Base-by-base conservation (phyloP, 2,888 invertebrate genomes). In the Griposia aprilina region DNA sequence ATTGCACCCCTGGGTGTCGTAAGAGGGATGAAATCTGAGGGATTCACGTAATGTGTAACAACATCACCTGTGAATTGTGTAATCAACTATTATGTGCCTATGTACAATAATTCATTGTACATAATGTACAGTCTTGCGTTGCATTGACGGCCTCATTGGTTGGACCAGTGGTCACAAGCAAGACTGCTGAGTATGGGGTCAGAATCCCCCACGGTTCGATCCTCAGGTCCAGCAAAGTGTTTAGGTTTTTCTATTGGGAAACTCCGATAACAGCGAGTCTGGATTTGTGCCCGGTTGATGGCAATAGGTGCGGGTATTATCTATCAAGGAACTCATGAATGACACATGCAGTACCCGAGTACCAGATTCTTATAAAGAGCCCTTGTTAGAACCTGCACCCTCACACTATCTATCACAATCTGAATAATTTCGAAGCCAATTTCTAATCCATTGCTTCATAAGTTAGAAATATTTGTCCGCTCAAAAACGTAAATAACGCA, bases 1-100 rank as follows among this genome's bases (percentile, higher is more conserved):
- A 76, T 84, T 62, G n/a, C 66, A 71, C 81, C 66, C 69, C 4
- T 36, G 68, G 60, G 80, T 30, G 68, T 60, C 62, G 71, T 83
- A 57, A 8, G 7, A 45, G 62, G 62, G 74, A 74, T 74, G 67
- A 82, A 67, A 77, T 57, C 78, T 67, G 70, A 57, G 60, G 23
- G 45, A 69, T 82, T 59, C 50, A 41, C 45, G n/a, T 45, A 60
- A 59, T 65, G 36, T n/a, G n/a, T n/a, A 69, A 70, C 23, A 7
- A 59, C 41, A 48, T 65, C 52, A 80, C 66, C 81, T 81, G 66
- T 10, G 41, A 70, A 59, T 60, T 75, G 68, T 45, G 52, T 67
- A 52, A 59, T 77, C 48, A 57, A 59, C 0, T n/a, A 57, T 6
- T 41, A 41, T 41, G 41, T 41, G n/a, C n/a, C n/a, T n/a, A 41